phyloP scores from a whole-genome alignment of 1,140 invertebrate species.

The Ceratina australensis region DNA sequence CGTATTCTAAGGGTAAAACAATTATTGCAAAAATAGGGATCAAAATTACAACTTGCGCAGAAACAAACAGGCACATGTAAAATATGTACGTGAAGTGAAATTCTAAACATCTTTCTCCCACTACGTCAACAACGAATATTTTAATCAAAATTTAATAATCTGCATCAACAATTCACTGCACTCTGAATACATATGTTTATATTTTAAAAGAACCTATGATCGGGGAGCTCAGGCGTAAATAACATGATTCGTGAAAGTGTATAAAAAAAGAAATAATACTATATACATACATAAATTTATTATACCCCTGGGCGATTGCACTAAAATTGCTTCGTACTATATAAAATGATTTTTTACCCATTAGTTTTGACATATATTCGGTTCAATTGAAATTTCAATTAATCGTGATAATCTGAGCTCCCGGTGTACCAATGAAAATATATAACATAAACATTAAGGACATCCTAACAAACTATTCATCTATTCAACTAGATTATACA shows the following conservation, averaged over 20 bases:
- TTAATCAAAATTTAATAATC: slow-evolving; percentile 38
- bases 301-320: slow-evolving; percentile 47
- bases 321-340: slow-evolving; percentile 34
- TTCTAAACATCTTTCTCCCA: slow-evolving; percentile 21
- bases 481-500: slow-evolving; percentile 71
- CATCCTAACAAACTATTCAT: slow-evolving; percentile 63
- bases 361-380: neutral
- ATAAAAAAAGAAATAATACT: slow-evolving; percentile 11
- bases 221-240: slow-evolving; percentile 30
- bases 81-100: slow-evolving; percentile 21
- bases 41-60: slow-evolving; percentile 1
- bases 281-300: slow-evolving; percentile 55
- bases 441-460: slow-evolving; percentile 55
- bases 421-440: slow-evolving; percentile 46
- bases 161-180: slow-evolving; percentile 48
- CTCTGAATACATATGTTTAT: slow-evolving; percentile 27
- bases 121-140: slow-evolving; percentile 36
- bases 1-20: neutral
- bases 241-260: neutral
- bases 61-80: slow-evolving; percentile 31
- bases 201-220: slow-evolving; percentile 25
- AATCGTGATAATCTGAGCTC: slow-evolving; percentile 43
- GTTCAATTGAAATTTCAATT: slow-evolving; percentile 1
- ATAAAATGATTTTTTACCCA: slow-evolving; percentile 22
- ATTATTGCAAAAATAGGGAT: neutral